phyloP scores from a whole-genome alignment of 64 coral and sea anemone species.

The Cladopsammia gracilis region DNA sequence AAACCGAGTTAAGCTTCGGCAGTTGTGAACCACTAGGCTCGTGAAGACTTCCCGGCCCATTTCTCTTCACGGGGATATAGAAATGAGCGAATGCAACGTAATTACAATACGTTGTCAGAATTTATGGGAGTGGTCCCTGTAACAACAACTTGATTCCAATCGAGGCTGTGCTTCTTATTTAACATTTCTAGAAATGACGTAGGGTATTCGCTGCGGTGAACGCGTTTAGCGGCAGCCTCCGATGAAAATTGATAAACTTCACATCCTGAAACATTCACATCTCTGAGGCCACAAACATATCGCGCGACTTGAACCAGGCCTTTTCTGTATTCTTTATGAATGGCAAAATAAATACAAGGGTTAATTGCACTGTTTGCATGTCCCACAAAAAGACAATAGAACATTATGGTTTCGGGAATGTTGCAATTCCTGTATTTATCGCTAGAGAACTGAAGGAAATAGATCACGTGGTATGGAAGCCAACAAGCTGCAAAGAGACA shows the following conservation, averaged over 20 bases:
- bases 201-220: neutral
- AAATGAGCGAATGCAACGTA: too few relatives aligned
- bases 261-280: neutral
- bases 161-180: neutral
- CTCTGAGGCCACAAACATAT: neutral
- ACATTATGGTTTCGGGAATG: constrained; percentile 7
- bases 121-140: neutral
- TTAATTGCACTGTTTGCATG: constrained; percentile 62
- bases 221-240: neutral
- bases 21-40: too few relatives aligned
- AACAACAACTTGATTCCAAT: neutral
- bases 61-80: too few relatives aligned
- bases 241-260: neutral
- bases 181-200: neutral
- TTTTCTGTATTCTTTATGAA: constrained; percentile 51
- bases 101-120: neutral
- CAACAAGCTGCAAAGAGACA: constrained; percentile 55
- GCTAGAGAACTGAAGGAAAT: constrained; percentile 32
- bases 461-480: constrained; percentile 58
- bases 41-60: too few relatives aligned
- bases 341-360: constrained; percentile 60
- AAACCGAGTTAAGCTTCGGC: too few relatives aligned
- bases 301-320: constrained; percentile 21
- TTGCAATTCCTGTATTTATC: neutral
- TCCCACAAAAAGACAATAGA: constrained; percentile 36